These are phyloP conservation scores for Erythrolamprus reginae DNA, from an alignment of 2,113 vertebrate species.

Conservation along the genomic window DNA sequence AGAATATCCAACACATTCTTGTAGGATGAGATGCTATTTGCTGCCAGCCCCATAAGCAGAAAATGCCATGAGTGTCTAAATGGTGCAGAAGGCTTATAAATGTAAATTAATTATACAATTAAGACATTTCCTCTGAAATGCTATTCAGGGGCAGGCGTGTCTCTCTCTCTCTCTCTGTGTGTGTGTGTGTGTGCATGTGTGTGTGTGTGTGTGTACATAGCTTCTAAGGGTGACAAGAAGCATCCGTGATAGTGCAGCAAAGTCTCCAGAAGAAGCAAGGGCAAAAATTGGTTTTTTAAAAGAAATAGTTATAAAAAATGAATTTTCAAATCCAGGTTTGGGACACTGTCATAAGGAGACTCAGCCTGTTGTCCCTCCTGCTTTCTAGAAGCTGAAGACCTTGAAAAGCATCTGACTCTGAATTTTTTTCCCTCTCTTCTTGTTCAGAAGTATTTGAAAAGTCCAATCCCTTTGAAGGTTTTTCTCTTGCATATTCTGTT, in stretches of 20 bases:
- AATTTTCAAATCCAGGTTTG: background rate
- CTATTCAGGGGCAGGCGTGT: background rate
- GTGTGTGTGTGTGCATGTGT: rapidly evolving
- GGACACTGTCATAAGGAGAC: background rate
- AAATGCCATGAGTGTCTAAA: background rate
- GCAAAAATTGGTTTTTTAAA: background rate
- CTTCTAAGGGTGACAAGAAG: background rate
- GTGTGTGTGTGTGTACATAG: background rate
- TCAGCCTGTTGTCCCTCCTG: background rate
- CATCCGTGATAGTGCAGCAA: background rate
- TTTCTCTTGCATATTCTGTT: background rate
- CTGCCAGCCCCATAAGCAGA: background rate
- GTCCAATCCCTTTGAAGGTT: background rate
- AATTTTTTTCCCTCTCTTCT: background rate
- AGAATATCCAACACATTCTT: background rate
- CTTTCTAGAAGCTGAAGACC: background rate
- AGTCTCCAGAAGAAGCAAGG: background rate
- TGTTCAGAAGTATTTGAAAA: background rate
- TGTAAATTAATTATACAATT: no score
- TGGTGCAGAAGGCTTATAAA: background rate
- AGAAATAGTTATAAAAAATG: no score
- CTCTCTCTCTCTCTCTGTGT: no score
- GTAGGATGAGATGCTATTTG: background rate
- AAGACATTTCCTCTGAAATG: background rate
- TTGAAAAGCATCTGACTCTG: background rate